Base-by-base conservation (phyloP, 2,888 invertebrate species). In the Ormyrus labotus region DNA sequence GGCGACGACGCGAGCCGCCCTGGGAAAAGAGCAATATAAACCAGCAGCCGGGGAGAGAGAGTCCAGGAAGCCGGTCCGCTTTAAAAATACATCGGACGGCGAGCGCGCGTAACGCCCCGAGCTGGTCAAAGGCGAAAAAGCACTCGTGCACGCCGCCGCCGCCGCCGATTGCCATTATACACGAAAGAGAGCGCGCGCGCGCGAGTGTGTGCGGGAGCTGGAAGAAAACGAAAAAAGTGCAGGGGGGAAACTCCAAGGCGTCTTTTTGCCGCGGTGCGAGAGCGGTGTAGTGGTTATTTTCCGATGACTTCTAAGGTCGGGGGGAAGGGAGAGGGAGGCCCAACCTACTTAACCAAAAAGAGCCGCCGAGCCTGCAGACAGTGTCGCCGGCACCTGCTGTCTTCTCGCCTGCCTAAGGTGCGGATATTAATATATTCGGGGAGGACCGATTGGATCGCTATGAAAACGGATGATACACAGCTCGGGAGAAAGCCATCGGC, bases 331-430 rank as follows among this genome's bases (percentile, higher is more conserved):
- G 19, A 19, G 19, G 19, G 19, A 63, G 70, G 65, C 60, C 72
- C 81, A 85, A 84, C 84, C 85, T 84, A 85, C 84, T 85, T 85
- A 84, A 76, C 84, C 78, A 83, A 84, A 84, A 83, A 77, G 82
- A 83, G 82, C 50, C 13, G 50, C 50, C 0, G 64, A 19, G 19
- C 58, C 72, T 61, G 34, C 1, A 1, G 0, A 1, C 19, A 2
- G 19, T 19, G 19, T 19, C 19, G 19, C 34, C 47, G 61, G 61
- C 72, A 61, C 53, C 45, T 61, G 63, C 11, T 2, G 50, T 3
- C 9, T 3, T 11, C 10, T 50, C n/a, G 50, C n/a, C 10, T n/a
- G 13, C 13, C 53, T 60, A 60, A 8, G 60, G 47, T 6, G 45
- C 45, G 63, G 47, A 45, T 2, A 45, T 6, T 47, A 5, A 7